Conservation (phyloP, 2,888 invertebrate species). For the Xanthorhoe designata region DNA sequence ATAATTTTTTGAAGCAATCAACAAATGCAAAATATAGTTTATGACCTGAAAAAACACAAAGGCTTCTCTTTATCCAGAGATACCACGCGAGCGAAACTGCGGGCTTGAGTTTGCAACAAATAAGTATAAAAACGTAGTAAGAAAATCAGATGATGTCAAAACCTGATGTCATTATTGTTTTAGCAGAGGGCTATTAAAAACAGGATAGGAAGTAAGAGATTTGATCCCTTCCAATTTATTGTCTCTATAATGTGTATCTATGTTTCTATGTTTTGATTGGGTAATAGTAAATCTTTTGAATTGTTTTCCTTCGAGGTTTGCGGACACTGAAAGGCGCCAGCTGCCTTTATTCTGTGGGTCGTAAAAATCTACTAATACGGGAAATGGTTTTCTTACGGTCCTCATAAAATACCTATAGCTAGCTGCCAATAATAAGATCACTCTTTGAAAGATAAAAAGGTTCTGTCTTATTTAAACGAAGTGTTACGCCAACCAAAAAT, state of each 20-base stretch:
- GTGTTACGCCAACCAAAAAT: too few species aligned
- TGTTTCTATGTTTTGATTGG: background rate
- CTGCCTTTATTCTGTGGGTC: slow-evolving; percentile 27
- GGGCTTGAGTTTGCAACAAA: too few species aligned
- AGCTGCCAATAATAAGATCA: slow-evolving; percentile 13
- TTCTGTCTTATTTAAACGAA: too few species aligned
- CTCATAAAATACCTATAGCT: slow-evolving; percentile 24
- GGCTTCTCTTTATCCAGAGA: too few species aligned
- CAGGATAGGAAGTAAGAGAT: too few species aligned
- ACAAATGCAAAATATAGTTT: too few species aligned
- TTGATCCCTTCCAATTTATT: background rate
- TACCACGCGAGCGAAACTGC: too few species aligned
- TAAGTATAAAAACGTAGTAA: too few species aligned
- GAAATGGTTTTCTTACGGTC: slow-evolving; percentile 29
- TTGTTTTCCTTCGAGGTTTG: slow-evolving; percentile 13
- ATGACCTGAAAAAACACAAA: too few species aligned
- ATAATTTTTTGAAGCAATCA: background rate
- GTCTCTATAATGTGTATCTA: background rate
- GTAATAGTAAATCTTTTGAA: background rate
- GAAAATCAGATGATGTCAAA: too few species aligned
- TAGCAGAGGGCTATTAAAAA: too few species aligned
- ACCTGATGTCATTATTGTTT: too few species aligned
- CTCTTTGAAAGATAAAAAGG: background rate
- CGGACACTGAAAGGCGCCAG: slow-evolving; percentile 19
- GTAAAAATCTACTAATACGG: slow-evolving; percentile 34